Evolutionary conservation across 1,140 invertebrate genomes (phyloP).

Genomic region (Eurytemora carolleeae): DNA sequence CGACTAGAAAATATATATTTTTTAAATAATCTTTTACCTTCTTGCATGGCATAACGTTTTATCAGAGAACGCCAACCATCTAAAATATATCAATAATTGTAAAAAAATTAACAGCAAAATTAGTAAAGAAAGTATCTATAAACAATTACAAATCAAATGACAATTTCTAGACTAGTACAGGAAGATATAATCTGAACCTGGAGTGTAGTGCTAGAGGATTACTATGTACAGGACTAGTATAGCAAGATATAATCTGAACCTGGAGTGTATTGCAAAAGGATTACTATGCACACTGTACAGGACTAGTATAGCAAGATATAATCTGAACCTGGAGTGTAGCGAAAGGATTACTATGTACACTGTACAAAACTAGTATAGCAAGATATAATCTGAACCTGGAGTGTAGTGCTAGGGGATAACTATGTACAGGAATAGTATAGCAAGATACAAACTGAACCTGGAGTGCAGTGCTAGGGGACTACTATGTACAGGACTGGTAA

Average conservation of each 20-base stretch:
- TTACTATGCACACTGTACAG: conserved; percentile 48
- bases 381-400: conserved; percentile 39
- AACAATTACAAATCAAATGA: no score
- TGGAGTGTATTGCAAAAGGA: conserved; percentile 59
- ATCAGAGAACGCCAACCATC: conserved; percentile 54
- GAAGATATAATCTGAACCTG: no score
- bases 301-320: conserved; percentile 69
- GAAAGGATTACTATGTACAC: conserved; percentile 53
- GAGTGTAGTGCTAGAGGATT: no score
- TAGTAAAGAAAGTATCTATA: no score
- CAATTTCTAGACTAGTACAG: no score
- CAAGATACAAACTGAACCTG: conserved; percentile 84
- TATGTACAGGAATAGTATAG: conserved; percentile 50
- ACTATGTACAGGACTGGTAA: no score
- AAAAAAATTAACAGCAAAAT: no score
- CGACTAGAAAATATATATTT: no score
- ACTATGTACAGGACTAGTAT: no score
- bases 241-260: background rate
- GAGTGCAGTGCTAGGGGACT: no score
- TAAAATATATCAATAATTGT: no score
- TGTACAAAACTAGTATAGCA: conserved; percentile 73
- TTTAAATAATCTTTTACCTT: no score
- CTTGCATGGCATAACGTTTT: conserved; percentile 55
- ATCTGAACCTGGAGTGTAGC: conserved; percentile 45
- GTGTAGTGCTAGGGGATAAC: conserved; percentile 79